Base-by-base conservation (phyloP, 2,888 invertebrate genomes). In the Embidobia sp. region DNA sequence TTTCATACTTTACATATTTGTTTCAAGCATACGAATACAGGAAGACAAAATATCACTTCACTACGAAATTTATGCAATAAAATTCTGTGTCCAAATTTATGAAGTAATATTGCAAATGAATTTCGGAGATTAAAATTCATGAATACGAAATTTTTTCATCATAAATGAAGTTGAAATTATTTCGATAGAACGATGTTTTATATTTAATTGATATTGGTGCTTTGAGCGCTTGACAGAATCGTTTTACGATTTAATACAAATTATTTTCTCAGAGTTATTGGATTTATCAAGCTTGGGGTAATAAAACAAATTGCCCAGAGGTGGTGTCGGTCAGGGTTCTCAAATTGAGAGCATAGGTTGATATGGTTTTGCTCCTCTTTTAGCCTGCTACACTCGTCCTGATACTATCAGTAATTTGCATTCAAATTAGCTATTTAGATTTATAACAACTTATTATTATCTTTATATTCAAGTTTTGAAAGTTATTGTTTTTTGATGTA, bases 341-440 rank as follows among this genome's bases (percentile, higher is more conserved):
- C 51, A 63, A 63, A 72, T 61, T 48, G 53, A 55, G 72, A 72
- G 55, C 72, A 72, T 63, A 55, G 33, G 61, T 63, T 72, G 48
- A 72, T 63, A 61, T 55, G 61, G 53, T 61, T 72, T 61, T 61
- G 63, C 72, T 63, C 63, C 61, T 63, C 61, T 61, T 55, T 72
- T 53, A 72, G 70, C 15, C 44, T 51, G 59, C 49, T 70, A 61
- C 70, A 49, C 53, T 70, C 61, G 37, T 61, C 33, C 51, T 61
- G 70, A 70, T 70, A 70, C 13, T 51, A 70, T 70, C 70, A 70
- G 61, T 51, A 61, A 70, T 70, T 70, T 70, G 59, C 70, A 70
- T 61, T 57, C 59, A 70, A 70, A 70, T 70, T 69, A 61, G 51
- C 59, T 61, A 61, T 70, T 70, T 53, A 70, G 70, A 51, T 70